Evolutionary conservation across 2,888 invertebrate genomes (phyloP).

Genomic region (Lasioglossum zephyrum): DNA sequence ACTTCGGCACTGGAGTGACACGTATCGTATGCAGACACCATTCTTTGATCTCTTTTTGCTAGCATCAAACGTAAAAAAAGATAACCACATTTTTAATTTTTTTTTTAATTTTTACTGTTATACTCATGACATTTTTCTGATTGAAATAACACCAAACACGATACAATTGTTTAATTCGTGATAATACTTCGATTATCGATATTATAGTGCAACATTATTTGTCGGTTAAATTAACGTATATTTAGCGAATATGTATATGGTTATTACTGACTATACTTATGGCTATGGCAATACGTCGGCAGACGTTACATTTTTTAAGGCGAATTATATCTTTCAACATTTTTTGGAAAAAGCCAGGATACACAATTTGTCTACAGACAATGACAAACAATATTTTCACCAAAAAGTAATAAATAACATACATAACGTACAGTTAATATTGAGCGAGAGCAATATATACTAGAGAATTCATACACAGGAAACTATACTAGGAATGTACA

Average conservation of each 20-base stretch:
- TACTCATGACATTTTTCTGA: neutral
- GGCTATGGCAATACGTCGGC: too few species aligned
- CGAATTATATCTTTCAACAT: neutral
- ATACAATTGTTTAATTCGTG: neutral
- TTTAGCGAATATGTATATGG: too few species aligned
- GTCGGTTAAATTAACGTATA: too few species aligned
- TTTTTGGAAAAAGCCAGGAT: too few species aligned
- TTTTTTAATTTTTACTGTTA: neutral
- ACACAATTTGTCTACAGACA: too few species aligned
- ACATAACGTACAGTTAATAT: neutral
- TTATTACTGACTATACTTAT: too few species aligned
- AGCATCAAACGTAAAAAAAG: neutral
- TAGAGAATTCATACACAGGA: neutral
- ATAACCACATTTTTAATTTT: neutral
- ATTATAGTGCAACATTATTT: too few species aligned
- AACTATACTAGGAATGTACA: neutral
- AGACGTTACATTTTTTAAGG: neutral
- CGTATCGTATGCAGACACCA: neutral
- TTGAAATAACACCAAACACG: neutral
- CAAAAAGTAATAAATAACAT: neutral
- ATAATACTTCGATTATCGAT: neutral
- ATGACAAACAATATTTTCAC: neutral
- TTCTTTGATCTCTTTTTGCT: neutral
- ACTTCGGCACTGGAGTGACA: neutral
- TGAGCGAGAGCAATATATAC: neutral